A percentile compares a stretch with the other conserved stretches of the same genome.
Evolutionary conservation across 2,797 vertebrate genomes (phyloP).

Genomic region (Gephyroberyx darwinii): DNA sequence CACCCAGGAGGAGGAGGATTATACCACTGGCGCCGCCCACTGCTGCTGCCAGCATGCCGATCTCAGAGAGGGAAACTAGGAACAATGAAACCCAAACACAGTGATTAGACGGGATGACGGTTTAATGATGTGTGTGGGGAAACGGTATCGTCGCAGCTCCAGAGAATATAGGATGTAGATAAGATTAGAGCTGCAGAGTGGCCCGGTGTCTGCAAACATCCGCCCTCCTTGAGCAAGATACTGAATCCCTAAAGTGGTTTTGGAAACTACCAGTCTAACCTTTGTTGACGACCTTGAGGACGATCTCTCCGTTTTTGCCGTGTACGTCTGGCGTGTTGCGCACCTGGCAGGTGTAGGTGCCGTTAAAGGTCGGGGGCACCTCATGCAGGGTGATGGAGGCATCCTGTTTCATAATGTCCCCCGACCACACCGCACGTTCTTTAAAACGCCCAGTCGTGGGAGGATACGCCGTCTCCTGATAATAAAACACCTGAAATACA

Average conservation of each 20-base stretch:
- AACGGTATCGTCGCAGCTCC: background rate
- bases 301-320: constrained; percentile 82
- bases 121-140: background rate
- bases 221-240: background rate
- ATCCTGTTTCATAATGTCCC: constrained; percentile 81
- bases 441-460: constrained; percentile 80
- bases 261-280: constrained; percentile 62
- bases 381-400: constrained; percentile 87
- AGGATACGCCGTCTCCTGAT: constrained; percentile 75
- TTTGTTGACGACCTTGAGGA: constrained; percentile 83
- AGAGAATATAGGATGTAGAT: constrained; percentile 6
- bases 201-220: background rate
- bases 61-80: constrained; percentile 82
- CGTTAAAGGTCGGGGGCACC: constrained; percentile 87
- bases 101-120: background rate
- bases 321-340: constrained; percentile 88
- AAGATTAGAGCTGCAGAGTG: background rate
- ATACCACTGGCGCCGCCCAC: constrained; percentile 83
- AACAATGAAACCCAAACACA: constrained; percentile 4
- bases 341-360: constrained; percentile 91
- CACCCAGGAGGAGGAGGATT: constrained; percentile 83
- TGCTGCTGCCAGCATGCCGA: constrained; percentile 83
- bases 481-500: constrained; percentile 87
- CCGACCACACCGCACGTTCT: constrained; percentile 86
- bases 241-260: background rate